phyloP scores from a whole-genome alignment of 2,888 invertebrate species.

The Philhelius pedissequus region DNA sequence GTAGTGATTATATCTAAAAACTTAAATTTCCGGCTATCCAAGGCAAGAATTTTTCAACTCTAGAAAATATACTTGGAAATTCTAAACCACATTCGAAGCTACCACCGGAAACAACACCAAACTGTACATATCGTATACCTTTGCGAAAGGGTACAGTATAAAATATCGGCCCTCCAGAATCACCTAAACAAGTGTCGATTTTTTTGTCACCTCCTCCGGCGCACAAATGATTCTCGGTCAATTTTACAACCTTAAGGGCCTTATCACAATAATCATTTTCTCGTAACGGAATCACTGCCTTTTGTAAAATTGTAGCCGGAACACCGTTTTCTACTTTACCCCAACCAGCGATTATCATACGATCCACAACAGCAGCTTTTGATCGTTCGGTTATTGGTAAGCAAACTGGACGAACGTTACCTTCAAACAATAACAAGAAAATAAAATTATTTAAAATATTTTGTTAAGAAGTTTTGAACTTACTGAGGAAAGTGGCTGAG shows the following conservation, averaged over 20 bases:
- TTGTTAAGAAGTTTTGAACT: too few species aligned
- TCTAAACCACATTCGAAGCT: constrained; percentile 79
- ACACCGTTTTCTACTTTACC: constrained; percentile 72
- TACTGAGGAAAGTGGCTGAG: background rate
- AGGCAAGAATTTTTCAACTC: constrained; percentile 79
- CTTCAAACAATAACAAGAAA: constrained; percentile 36
- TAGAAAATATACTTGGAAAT: constrained; percentile 82
- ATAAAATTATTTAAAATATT: too few species aligned
- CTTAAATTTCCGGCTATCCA: constrained; percentile 80
- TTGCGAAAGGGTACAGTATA: constrained; percentile 60
- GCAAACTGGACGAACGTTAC: constrained; percentile 74
- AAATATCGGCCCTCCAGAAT: constrained; percentile 73
- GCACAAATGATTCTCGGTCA: constrained; percentile 80
- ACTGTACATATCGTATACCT: constrained; percentile 73
- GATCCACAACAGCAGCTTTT: constrained; percentile 40
- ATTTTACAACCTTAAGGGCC: constrained; percentile 73
- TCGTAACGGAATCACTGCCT: constrained; percentile 70
- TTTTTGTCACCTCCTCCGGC: constrained; percentile 79
- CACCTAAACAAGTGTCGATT: constrained; percentile 54
- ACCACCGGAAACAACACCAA: constrained; percentile 84
- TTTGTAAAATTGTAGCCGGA: constrained; percentile 70
- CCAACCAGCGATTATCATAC: constrained; percentile 74
- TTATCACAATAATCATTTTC: constrained; percentile 70
- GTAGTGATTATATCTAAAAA: background rate
- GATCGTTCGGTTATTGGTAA: constrained; percentile 72